Conservation (phyloP, 37 sponge, comb jelly and placozoan genomes). For the Halisarca cf. caerulea region DNA sequence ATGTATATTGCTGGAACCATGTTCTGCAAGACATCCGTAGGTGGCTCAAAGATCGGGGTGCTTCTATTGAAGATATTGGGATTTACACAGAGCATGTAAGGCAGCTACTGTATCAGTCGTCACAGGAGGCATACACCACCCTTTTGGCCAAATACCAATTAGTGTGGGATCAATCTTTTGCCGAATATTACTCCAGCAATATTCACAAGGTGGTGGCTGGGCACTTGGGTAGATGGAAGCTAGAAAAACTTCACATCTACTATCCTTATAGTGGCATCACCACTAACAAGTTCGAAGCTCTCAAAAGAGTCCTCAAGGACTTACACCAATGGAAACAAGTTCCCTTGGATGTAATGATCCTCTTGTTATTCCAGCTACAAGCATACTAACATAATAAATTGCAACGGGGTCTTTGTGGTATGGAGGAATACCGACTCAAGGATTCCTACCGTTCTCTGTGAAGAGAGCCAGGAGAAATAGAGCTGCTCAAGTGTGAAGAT, state of each 20-base stretch:
- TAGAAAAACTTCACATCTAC: slow-evolving; percentile 29
- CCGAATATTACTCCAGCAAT: slow-evolving; percentile 22
- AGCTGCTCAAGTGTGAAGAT: neutral
- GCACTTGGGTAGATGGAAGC: neutral
- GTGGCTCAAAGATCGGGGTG: slow-evolving; percentile 51
- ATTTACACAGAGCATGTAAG: slow-evolving; percentile 37
- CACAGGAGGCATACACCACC: neutral
- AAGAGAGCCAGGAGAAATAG: neutral
- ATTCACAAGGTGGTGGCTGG: neutral
- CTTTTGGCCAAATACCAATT: neutral
- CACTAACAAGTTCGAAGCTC: neutral
- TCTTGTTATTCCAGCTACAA: slow-evolving; percentile 12
- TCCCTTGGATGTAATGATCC: slow-evolving; percentile 4
- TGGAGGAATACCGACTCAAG: slow-evolving; percentile 17
- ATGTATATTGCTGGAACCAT: slow-evolving; percentile 59
- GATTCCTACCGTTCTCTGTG: neutral
- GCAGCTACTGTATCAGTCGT: neutral
- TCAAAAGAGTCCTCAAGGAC: slow-evolving; percentile 22
- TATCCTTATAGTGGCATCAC: neutral
- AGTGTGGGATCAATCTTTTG: slow-evolving; percentile 17
- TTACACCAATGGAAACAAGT: slow-evolving; percentile 23
- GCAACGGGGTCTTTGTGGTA: slow-evolving; percentile 4
- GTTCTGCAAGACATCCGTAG: slow-evolving; percentile 18
- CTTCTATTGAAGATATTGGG: slow-evolving; percentile 36
- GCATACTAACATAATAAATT: slow-evolving; percentile 15